These are phyloP conservation scores for Potorous gilbertii DNA, from an alignment of 2,797 vertebrate species.

Conservation along the genomic window DNA sequence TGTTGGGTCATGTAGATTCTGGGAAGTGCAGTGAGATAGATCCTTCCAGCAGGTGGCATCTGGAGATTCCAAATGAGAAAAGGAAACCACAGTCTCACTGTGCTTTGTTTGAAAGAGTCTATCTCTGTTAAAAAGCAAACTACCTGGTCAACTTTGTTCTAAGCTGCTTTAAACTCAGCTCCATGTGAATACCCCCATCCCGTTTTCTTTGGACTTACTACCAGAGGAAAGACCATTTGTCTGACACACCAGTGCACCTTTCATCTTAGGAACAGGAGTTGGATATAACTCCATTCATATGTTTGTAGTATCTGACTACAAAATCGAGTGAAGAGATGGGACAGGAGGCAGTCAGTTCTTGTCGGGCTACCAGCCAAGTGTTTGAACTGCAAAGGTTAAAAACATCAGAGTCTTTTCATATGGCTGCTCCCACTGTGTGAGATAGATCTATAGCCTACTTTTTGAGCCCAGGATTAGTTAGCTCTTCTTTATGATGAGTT, in stretches of 20 bases:
- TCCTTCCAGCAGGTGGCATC: slow-evolving; percentile 75
- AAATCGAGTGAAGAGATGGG: not conserved
- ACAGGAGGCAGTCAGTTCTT: not conserved
- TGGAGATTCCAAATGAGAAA: slow-evolving; percentile 20
- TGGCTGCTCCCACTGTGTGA: not conserved
- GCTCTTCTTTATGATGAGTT: not conserved
- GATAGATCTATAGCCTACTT: not conserved
- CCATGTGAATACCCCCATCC: not conserved
- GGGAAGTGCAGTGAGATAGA: not conserved
- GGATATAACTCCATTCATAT: not conserved
- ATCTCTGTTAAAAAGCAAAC: not conserved
- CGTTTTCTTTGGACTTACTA: not conserved
- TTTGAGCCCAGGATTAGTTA: not conserved
- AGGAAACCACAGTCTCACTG: not conserved
- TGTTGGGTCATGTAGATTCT: not conserved
- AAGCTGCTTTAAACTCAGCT: not conserved
- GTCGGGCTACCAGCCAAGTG: not conserved
- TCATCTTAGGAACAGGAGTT: not conserved
- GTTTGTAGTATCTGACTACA: not conserved
- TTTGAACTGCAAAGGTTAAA: not conserved
- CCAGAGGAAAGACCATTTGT: not conserved
- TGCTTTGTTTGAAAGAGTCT: not conserved
- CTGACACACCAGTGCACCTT: not conserved
- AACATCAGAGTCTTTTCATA: not conserved
- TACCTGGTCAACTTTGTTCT: not conserved